Base-by-base conservation (phyloP, 2,113 vertebrate species). In the Nothobranchius furzeri region DNA sequence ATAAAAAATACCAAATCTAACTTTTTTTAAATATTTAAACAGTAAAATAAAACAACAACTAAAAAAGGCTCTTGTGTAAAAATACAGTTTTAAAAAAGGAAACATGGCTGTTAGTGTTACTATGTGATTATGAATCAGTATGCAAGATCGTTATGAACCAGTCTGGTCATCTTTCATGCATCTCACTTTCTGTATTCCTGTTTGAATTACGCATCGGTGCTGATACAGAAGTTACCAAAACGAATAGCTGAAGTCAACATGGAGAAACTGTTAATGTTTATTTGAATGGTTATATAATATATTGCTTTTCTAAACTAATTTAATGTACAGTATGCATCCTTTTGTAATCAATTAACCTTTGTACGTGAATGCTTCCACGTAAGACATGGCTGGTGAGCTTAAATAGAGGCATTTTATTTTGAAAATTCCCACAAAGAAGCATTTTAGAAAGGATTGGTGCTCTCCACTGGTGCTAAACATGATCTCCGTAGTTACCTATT, bases 391-490 rank as follows among this genome's bases (percentile, higher is more conserved):
- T 83, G 81, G 86, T 87, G 78, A 87, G 71, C 85, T 78, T 83
- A 75, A 76, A 75, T 84, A 68, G 50, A 64, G 75, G 78, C 79
- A 70, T 85, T 84, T 86, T 82, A 85, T 79, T 84, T 80, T 74
- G 64, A 81, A 80, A 76, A 80, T 80, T 75, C 76, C 80, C 69
- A 82, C 17, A 70, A 79, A 77, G 65, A 79, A 78, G 76, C 71
- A 58, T 79, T 78, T 70, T 82, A 82, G 82, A 86, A 64, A 70
- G 64, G 62, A 62, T 87, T 73, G 73, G 75, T 72, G 11, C 76
- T 85, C 82, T 79, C 68, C 51, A 78, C 87, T 67, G 91, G 91
- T 92, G 91, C 91, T 92, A 90, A 88, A 88, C 83, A 65, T 90
- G 83, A 78, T 79, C 74, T 53, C 77, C 70, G 89, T 90, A 84